Evolutionary conservation across 2,888 invertebrate species (phyloP).

Genomic region (Thyatira batis): DNA sequence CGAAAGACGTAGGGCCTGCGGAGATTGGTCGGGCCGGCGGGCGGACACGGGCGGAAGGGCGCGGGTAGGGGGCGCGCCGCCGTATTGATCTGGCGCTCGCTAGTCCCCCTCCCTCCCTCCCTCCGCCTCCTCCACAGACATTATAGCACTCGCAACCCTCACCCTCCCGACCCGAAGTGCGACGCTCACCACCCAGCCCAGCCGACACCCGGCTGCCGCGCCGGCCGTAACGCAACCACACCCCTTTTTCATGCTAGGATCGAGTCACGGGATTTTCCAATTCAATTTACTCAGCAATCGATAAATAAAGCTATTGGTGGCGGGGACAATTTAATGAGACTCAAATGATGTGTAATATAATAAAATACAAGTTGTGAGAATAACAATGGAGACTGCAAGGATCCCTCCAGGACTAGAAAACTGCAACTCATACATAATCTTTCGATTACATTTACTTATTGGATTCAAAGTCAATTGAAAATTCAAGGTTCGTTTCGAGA

Average conservation of each 20-base stretch:
- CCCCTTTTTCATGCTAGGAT: constrained; percentile 72
- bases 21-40: constrained; percentile 69
- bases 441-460: background rate
- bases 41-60: constrained; percentile 37
- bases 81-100: constrained; percentile 68
- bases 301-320: constrained; percentile 40
- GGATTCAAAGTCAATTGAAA: constrained; percentile 8
- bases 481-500: constrained; percentile 30
- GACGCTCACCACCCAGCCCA: constrained; percentile 54
- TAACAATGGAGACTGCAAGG: background rate
- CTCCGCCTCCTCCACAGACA: constrained; percentile 30
- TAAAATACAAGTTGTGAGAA: too few species aligned
- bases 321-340: background rate
- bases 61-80: constrained; percentile 62
- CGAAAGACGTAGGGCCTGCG: constrained; percentile 79
- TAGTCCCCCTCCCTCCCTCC: constrained; percentile 47
- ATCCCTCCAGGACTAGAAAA: background rate
- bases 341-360: background rate
- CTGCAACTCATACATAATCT: background rate
- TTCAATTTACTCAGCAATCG: constrained; percentile 68
- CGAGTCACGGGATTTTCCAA: constrained; percentile 81
- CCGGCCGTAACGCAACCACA: constrained; percentile 72
- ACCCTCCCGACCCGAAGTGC: constrained; percentile 41
- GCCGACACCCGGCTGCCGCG: constrained; percentile 58
- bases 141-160: constrained; percentile 38